Conservation (phyloP, 2,113 vertebrate genomes). For the Chaenogobius annularis region DNA sequence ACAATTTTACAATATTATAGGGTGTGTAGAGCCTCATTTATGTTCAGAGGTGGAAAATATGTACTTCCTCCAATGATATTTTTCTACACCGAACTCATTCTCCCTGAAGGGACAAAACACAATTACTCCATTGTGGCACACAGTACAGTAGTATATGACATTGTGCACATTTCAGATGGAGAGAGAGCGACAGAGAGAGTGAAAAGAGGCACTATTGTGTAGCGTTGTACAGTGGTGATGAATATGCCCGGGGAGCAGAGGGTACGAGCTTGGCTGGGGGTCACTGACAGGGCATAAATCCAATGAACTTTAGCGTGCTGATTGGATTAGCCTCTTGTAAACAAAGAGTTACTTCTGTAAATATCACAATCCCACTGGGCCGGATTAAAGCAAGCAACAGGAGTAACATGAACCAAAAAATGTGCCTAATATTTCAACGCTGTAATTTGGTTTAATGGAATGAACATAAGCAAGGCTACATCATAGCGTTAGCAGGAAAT, state of each 20-base stretch:
- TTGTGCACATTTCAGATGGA: conserved; percentile 59
- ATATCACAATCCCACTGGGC: conserved; percentile 26
- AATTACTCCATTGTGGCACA: conserved; percentile 61
- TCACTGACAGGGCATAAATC: conserved; percentile 43
- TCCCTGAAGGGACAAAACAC: conserved; percentile 54
- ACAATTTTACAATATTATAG: conserved; percentile 19
- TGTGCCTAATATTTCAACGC: not conserved
- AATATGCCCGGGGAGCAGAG: conserved; percentile 43
- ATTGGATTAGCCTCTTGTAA: conserved; percentile 42
- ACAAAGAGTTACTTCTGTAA: conserved; percentile 41
- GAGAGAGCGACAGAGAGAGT: conserved; percentile 31
- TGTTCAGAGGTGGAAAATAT: conserved; percentile 26
- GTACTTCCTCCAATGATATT: conserved; percentile 44
- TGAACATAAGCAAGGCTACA: not conserved
- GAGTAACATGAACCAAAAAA: conserved; percentile 3
- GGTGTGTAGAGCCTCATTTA: conserved; percentile 41
- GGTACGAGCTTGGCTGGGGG: conserved; percentile 13
- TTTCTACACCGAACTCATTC: conserved; percentile 39
- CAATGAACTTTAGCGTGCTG: conserved; percentile 35
- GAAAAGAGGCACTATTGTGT: conserved; percentile 49
- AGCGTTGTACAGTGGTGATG: conserved; percentile 49
- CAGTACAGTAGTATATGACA: conserved; percentile 59
- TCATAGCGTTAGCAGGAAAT: not conserved
- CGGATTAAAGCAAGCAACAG: conserved; percentile 20
- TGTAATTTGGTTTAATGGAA: not conserved